Conservation (phyloP, 2,888 invertebrate genomes). For the Scrobipalpa atriplicella region DNA sequence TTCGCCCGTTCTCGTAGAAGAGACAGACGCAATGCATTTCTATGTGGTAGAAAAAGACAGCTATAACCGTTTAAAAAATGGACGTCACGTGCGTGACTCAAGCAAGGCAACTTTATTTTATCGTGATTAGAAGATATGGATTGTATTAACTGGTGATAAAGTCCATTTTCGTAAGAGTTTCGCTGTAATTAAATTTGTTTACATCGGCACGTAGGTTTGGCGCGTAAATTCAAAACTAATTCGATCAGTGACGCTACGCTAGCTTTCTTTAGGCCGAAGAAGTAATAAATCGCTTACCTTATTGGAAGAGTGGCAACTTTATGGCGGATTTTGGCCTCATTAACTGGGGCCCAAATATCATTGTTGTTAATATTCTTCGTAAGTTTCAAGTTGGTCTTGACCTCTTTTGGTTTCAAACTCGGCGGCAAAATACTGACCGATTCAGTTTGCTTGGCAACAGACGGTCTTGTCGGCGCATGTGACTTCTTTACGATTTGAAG, state of each 20-base stretch:
- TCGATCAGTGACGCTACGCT: constrained; percentile 48
- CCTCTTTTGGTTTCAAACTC: constrained; percentile 62
- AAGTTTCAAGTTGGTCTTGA: constrained; percentile 57
- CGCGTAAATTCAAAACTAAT: constrained; percentile 49
- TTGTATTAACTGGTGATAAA: constrained; percentile 33
- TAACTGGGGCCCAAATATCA: constrained; percentile 68
- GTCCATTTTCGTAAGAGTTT: not conserved
- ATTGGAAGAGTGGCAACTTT: constrained; percentile 50
- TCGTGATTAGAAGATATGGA: constrained; percentile 36
- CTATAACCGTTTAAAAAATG: constrained; percentile 41
- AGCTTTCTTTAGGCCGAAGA: constrained; percentile 30
- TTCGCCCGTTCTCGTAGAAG: constrained; percentile 40
- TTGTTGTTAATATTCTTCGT: constrained; percentile 76
- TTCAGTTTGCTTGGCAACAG: constrained; percentile 17
- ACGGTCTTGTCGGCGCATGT: constrained; percentile 53
- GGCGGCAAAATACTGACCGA: constrained; percentile 51
- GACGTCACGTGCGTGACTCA: constrained; percentile 56
- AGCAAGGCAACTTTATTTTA: constrained; percentile 37
- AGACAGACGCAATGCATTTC: constrained; percentile 25
- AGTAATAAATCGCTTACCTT: constrained; percentile 53
- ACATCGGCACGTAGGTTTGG: constrained; percentile 36
- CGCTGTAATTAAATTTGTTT: constrained; percentile 28
- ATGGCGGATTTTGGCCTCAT: constrained; percentile 53
- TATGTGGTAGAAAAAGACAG: constrained; percentile 46
- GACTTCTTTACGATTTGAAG: constrained; percentile 72